A percentile compares a stretch with the other conserved stretches of the same genome.
Evolutionary conservation across 2,888 invertebrate genomes (phyloP).

Genomic region (Caenorhabditis uteleia): DNA sequence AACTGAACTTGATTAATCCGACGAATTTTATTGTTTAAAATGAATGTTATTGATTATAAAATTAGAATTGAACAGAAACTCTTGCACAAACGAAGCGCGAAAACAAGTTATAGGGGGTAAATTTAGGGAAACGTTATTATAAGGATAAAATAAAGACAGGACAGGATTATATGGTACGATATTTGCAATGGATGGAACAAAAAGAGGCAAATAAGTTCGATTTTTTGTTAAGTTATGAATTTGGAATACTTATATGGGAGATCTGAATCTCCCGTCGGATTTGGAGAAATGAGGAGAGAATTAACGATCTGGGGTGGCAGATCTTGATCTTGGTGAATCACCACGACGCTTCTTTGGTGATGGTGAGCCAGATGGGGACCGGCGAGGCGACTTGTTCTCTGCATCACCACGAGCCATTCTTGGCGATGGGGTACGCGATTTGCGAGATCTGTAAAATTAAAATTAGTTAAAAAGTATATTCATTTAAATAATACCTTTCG

Average conservation of each 20-base stretch:
- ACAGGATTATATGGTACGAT: no score
- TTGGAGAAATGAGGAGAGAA: not conserved
- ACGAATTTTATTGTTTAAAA: not conserved
- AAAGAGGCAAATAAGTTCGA: no score
- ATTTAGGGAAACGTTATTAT: not conserved
- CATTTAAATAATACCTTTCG: slow-evolving; percentile 11
- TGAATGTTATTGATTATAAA: slow-evolving; percentile 3
- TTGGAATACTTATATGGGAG: no score
- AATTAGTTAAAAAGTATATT: not conserved
- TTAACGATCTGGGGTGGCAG: slow-evolving; percentile 17
- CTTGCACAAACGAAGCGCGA: not conserved
- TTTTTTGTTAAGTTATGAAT: no score
- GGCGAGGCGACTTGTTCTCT: slow-evolving; percentile 4
- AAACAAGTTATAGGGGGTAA: not conserved
- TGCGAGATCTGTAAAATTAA: no score
- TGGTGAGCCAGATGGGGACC: slow-evolving; percentile 28
- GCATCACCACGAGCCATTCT: not conserved
- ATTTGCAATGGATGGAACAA: slow-evolving; percentile 1
- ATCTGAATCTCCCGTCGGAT: no score
- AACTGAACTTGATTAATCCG: slow-evolving; percentile 15
- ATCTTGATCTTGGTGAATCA: slow-evolving; percentile 22
- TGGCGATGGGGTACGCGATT: slow-evolving; percentile 1
- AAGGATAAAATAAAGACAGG: not conserved
- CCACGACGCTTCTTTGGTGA: slow-evolving; percentile 33
- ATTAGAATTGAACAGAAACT: not conserved